These are phyloP conservation scores for Euproctis similis DNA, from an alignment of 2,888 invertebrate species.

Conservation along the genomic window DNA sequence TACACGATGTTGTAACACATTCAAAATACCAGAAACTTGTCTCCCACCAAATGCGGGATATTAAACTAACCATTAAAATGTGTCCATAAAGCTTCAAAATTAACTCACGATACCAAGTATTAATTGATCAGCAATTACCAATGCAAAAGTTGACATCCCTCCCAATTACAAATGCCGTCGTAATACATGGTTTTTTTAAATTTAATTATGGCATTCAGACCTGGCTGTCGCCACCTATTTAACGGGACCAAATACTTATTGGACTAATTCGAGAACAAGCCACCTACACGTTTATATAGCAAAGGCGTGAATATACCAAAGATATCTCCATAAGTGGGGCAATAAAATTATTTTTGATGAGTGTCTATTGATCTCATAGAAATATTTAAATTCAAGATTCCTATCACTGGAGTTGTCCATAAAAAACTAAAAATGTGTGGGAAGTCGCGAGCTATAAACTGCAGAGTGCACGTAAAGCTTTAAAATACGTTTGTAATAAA, in stretches of 20 bases:
- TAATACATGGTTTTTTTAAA: slow-evolving; percentile 12
- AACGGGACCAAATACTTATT: too few relatives aligned
- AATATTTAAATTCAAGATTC: slow-evolving; percentile 16
- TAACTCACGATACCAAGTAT: slow-evolving; percentile 16
- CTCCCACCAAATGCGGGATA: slow-evolving; percentile 13
- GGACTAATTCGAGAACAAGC: too few relatives aligned
- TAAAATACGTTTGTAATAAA: slow-evolving; percentile 28
- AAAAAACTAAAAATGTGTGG: slow-evolving; percentile 14
- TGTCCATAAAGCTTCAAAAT: slow-evolving; percentile 13
- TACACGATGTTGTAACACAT: slow-evolving; percentile 22
- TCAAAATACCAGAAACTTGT: slow-evolving; percentile 17
- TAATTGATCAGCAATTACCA: slow-evolving; percentile 15
- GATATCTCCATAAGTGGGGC: slow-evolving; percentile 10
- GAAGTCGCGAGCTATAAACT: slow-evolving; percentile 18
- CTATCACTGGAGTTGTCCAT: slow-evolving; percentile 18
- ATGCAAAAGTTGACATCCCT: slow-evolving; percentile 13
- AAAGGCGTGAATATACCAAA: too few relatives aligned
- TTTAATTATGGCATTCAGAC: slow-evolving; percentile 9
- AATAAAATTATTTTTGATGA: slow-evolving; percentile 7
- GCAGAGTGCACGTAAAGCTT: slow-evolving; percentile 17
- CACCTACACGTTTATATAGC: too few relatives aligned
- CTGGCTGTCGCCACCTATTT: too few relatives aligned
- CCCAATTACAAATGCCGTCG: slow-evolving; percentile 8
- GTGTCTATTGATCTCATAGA: slow-evolving; percentile 1
- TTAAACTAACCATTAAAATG: slow-evolving; percentile 17